These are phyloP conservation scores for Eupithecia insigniata DNA, from an alignment of 2,888 invertebrate species.

Conservation along the genomic window DNA sequence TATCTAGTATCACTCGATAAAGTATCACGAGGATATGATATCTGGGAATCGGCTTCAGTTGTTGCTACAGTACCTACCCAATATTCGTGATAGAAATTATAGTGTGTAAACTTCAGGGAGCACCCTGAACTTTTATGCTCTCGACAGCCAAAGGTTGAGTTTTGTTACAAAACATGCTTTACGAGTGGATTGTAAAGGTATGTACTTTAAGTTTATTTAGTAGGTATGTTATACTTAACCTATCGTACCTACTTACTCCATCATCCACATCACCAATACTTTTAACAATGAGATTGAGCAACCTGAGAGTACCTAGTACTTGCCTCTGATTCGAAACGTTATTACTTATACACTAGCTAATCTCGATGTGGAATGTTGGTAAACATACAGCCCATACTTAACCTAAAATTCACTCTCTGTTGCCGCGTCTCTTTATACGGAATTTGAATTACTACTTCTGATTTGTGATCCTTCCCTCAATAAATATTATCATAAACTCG, in stretches of 20 bases:
- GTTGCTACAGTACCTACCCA: background rate
- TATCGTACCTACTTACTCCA: background rate
- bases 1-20: too few species aligned
- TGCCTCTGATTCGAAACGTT: background rate
- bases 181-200: constrained; percentile 28
- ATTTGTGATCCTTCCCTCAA: too few species aligned
- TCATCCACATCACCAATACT: background rate
- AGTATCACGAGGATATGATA: constrained; percentile 15
- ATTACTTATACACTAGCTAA: too few species aligned
- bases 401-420: too few species aligned
- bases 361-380: too few species aligned
- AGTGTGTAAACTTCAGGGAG: background rate
- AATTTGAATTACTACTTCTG: too few species aligned
- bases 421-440: too few species aligned
- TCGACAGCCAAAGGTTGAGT: background rate
- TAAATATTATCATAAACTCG: too few species aligned
- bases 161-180: constrained; percentile 15
- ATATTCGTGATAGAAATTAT: background rate
- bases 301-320: background rate
- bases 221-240: background rate
- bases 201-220: too few species aligned
- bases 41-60: constrained; percentile 2
- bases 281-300: background rate
- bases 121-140: background rate
- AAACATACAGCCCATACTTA: too few species aligned